Base-by-base conservation (phyloP, 2,888 invertebrate species). In the Embidobia sp. region DNA sequence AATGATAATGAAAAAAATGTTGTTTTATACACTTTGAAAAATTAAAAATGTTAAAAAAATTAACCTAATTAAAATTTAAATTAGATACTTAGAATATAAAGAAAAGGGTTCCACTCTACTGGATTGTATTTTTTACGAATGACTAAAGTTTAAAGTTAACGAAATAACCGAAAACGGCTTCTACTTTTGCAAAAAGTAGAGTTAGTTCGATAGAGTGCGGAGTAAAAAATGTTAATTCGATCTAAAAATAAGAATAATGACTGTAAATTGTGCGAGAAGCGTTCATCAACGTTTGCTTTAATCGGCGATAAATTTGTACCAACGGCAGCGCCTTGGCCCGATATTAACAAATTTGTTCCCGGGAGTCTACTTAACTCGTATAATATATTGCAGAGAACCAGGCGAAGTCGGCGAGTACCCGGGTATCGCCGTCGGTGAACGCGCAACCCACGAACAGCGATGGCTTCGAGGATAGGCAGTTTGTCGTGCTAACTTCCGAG, bases 401-500 rank as follows among this genome's bases (percentile, higher is more conserved):
- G 79, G 84, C 85, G 16, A 86, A 85, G 74, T 70, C 85, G 61
- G 80, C 77, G 44, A 90, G 90, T 82, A 93, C 92, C 86, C 93
- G 95, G 84, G 95, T 94, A 93, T 95, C 95, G 87, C 96, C 96
- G 27, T 95, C 95, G 79, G 91, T 94, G 80, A 90, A 90, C 90
- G 91, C 88, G 84, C 90, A 87, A 85, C 87, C 85, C 77, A 85
- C 86, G 82, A 85, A 86, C 73, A 90, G 89, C 74, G 92, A 90
- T 80, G 86, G 91, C 83, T 88, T 91, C 84, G 93, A 93, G 84
- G 97, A 98, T 91, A 92, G 96, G 80, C 98, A 98, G 92, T 97
- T 96, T 91, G 96, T 96, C 80, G 96, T 97, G 57, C 93, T 98
- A 83, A 95, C 96, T 79, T 97, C 97, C 72, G 98, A 98, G 91